These are phyloP conservation scores for Hydractinia echinata DNA, from an alignment of 30 jellyfish, hydroid and myxozoan genomes.

Conservation along the genomic window DNA sequence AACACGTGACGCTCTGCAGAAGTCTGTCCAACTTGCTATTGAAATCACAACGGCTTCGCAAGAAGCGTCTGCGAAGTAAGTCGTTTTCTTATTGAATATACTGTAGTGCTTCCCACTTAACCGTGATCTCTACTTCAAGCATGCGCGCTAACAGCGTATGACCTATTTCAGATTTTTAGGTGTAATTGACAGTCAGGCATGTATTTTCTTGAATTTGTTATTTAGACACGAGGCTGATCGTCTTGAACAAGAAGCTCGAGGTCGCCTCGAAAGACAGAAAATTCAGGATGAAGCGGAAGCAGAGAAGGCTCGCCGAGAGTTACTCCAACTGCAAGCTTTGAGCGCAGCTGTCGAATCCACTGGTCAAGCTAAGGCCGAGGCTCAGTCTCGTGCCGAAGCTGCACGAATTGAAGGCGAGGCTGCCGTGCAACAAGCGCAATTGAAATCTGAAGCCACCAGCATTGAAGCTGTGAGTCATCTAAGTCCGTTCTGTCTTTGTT, in stretches of 20 bases:
- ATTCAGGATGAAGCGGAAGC: constrained; percentile 96
- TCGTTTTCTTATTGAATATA: neutral
- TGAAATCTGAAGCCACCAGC: constrained; percentile 80
- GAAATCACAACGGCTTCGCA: constrained; percentile 98
- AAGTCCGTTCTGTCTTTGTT: neutral
- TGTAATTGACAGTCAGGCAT: neutral
- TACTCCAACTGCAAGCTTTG: constrained; percentile 86
- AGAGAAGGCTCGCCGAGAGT: constrained; percentile 91
- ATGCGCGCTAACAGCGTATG: neutral
- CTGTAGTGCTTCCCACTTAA: neutral
- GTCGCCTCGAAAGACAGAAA: constrained; percentile 95
- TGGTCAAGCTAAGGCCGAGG: constrained; percentile 98
- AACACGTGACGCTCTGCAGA: constrained; percentile 96
- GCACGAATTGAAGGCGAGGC: constrained; percentile 97
- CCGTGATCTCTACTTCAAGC: neutral
- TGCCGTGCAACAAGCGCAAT: constrained; percentile 94
- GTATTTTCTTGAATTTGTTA: neutral
- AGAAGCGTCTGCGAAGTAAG: constrained; percentile 95
- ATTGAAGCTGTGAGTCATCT: constrained; percentile 74
- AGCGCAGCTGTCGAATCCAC: constrained; percentile 98
- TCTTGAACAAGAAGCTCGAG: constrained; percentile 96
- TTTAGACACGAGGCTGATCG: constrained; percentile 97
- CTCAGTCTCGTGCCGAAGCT: constrained; percentile 98
- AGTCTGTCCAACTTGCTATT: constrained; percentile 93
- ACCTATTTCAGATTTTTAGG: neutral